Evolutionary conservation across 2,888 invertebrate species (phyloP), one percentile per base, ranked within the genome.

Genomic region (Apeira syringaria): DNA sequence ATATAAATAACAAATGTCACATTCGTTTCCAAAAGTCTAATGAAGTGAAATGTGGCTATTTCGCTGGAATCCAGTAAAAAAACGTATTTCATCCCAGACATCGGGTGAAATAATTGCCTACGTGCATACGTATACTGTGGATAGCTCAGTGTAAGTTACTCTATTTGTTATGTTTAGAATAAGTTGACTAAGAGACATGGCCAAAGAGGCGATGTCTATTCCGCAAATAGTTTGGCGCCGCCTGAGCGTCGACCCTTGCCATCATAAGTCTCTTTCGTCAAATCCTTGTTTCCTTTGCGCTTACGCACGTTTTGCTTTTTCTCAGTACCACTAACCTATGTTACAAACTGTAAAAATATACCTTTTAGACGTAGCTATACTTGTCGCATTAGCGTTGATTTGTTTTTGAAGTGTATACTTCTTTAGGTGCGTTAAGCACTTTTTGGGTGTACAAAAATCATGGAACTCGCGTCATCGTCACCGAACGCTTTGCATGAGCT

Each of bases 191-290:
- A 43, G 41, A 31, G 37, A 35, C 42, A 47, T 41, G 40, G 29
- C 26, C 12, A 36, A 33, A 24, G 36, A 26, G 37, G 34, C 30
- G 40, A 38, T 51, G 51, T 48, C 50, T 55, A 50, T 38, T 53
- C 65, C 59, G 56, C 58, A 68, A 68, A 68, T 66, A 66, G 60
- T 53, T 45, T 47, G 61, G 63, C 63, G 67, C 63, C 65, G 48
- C 55, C 42, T 51, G 53, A 47, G 51, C 56, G 44, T 42, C 55
- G 42, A 50, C 53, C 60, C 50, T 49, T 52, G 6, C 18, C 5
- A 53, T 47, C 47, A 49, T 54, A 46, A 43, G 38, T 46, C 50
- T 34, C 42, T 35, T 26, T 51, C 41, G 37, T 49, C 45, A 49
- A 50, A 36, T 35, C 34, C 44, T 45, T 42, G 32, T 25, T 39